A percentile compares a stretch with the other conserved stretches of the same genome.
These are phyloP conservation scores for Fragum fragum DNA, from an alignment of 2,888 invertebrate species.

Conservation along the genomic window DNA sequence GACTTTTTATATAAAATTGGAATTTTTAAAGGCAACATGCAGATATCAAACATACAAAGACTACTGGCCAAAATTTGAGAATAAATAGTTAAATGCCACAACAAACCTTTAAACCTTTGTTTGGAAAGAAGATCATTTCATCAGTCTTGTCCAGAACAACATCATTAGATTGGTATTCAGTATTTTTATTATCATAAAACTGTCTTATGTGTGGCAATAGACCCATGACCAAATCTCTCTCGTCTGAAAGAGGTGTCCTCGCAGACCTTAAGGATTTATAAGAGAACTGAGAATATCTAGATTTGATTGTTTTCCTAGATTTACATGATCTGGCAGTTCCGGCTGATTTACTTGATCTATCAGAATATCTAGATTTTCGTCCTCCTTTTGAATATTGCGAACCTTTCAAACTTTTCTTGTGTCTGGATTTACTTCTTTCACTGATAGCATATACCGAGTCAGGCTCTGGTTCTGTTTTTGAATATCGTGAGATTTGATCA, in stretches of 20 bases:
- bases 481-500: not conserved
- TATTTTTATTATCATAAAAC: slow-evolving; percentile 39
- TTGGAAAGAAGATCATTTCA: slow-evolving; percentile 44
- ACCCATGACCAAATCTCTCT: slow-evolving; percentile 36
- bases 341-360: not conserved
- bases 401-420: not conserved
- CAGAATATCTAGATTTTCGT: slow-evolving; percentile 1
- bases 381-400: not conserved
- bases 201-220: slow-evolving; percentile 49
- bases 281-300: slow-evolving; percentile 24
- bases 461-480: not conserved
- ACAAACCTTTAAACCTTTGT: slow-evolving; percentile 42
- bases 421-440: not conserved
- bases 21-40: no score
- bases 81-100: no score
- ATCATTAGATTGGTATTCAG: not conserved
- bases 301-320: slow-evolving; percentile 28
- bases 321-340: slow-evolving; percentile 19
- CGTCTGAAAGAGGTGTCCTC: slow-evolving; percentile 23
- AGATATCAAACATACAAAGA: no score
- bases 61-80: no score
- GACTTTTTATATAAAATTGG: no score
- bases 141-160: slow-evolving; percentile 43
- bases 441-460: not conserved
- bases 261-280: not conserved